Base-by-base conservation (phyloP, 2,113 vertebrate genomes). In the Syrrhaptes paradoxus region DNA sequence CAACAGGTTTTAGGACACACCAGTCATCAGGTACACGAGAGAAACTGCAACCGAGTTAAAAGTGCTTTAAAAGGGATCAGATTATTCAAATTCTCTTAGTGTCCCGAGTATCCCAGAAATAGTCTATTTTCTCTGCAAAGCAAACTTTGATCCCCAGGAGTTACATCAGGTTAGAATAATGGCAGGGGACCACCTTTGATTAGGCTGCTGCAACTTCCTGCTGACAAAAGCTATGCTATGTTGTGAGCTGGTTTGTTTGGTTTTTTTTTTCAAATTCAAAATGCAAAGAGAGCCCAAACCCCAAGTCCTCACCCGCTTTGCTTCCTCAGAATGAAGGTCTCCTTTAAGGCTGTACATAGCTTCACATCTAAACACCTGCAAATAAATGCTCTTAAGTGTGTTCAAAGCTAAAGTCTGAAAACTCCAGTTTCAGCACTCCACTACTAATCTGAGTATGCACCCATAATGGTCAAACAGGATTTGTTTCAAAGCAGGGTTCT, bases 221-320 rank as follows among this genome's bases (percentile, higher is more conserved):
- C 17, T 79, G 74, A 85, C 31, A 54, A 90, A 68, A 82, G 45
- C 14, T 70, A 11, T 15, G 68, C 45, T 52, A 28, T 32, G 49
- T 17, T 54, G 3, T 14, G 59, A 62, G 17, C 0, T 25, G 8
- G 2, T 4, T 75, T 80, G 2, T 4, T 75, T 80, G 51, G 51
- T 38, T 41, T 41, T 41, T 41, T 41, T 41, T 41, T 41, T 10
- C 29, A 68, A 77, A 93, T 22, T 22, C 62, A 32, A 94, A 94
- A 91, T 2, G 6, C 65, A 75, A 76, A 68, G 16, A 73, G 7
- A 84, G 16, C 7, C 25, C 57, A 62, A 46, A 78, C 31, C 38
- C 21, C 7, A 7, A 68, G 57, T 8, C 13, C 45, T 46, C 80
- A 22, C 1, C 16, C 31, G 25, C 36, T 67, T 5, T 49, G 10